phyloP scores from a whole-genome alignment of 2,113 vertebrate genomes.

The Dasyurus viverrinus region DNA sequence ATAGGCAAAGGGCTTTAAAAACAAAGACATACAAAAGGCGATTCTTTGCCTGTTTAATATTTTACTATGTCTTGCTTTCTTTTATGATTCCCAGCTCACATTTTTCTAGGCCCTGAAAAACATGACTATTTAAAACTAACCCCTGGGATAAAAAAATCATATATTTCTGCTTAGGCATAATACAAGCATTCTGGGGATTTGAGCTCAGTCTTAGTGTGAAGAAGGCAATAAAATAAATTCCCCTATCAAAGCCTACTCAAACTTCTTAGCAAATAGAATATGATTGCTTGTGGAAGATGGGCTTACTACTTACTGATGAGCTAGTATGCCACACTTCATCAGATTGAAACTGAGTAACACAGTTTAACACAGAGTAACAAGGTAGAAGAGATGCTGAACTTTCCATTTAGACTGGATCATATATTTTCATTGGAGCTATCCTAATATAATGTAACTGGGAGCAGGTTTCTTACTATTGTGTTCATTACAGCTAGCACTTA shows the following conservation, averaged over 20 bases:
- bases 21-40: constrained; percentile 23
- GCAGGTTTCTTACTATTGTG: neutral
- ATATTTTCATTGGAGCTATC: neutral
- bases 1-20: constrained; percentile 45
- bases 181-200: constrained; percentile 33
- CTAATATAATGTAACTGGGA: neutral
- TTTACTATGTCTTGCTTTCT: constrained; percentile 63
- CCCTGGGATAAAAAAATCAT: constrained; percentile 12
- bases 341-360: neutral
- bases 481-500: neutral
- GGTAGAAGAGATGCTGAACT: constrained; percentile 17
- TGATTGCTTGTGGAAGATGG: constrained; percentile 17
- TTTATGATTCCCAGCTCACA: constrained; percentile 56
- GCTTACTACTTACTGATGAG: neutral
- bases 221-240: constrained; percentile 28
- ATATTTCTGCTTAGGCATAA: constrained; percentile 8
- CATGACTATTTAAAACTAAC: constrained; percentile 60
- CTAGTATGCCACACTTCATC: neutral
- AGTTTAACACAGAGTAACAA: constrained; percentile 23
- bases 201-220: constrained; percentile 23
- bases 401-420: neutral
- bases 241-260: neutral
- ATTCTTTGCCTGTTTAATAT: constrained; percentile 62
- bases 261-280: constrained; percentile 2
- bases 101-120: constrained; percentile 50